Base-by-base conservation (phyloP, 2,113 vertebrate genomes). In the Pholis gunnellus region DNA sequence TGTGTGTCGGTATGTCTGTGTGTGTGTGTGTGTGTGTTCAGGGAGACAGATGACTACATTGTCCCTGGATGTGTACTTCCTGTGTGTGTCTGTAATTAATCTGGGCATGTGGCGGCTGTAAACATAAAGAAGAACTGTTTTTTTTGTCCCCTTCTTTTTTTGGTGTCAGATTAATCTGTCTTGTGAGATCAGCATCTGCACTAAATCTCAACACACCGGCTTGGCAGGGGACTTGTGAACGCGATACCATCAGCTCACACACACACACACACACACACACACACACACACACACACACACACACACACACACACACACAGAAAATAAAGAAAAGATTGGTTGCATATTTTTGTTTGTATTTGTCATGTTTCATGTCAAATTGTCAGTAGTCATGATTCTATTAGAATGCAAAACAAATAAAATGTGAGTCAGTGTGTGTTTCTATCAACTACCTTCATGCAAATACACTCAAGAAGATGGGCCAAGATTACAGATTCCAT, bases 31-130 rank as follows among this genome's bases (percentile, higher is more conserved):
- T 66, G 81, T 85, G 88, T 66, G 54, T 71, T 78, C 72, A 34
- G 59, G 29, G 65, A 88, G 89, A 92, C 87, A 90, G 92, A 94
- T 85, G 81, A 89, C 73, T 75, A 29, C 82, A 86, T 87, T 88
- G 89, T 92, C 64, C 46, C 76, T 67, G 81, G 76, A 82, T 90
- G 90, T 84, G 83, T 76, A 46, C 84, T 83, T 93, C 83, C 85
- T 85, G 75, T 84, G 65, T 77, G 87, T 82, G 73, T 84, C 56
- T 88, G 92, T 91, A 93, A 92, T 94, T 92, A 93, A 91, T 93
- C 86, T 83, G 48, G 72, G 84, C 81, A 81, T 63, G 52, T 60
- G 14, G 57, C 40, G 76, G 86, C 79, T 91, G 90, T 92, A 92
- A 93, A 93, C 92, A 94, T 88, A 80, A 82, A 81, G 82, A 88